Conservation (phyloP, 2,888 invertebrate species). For the Oscheius myriophilus region DNA sequence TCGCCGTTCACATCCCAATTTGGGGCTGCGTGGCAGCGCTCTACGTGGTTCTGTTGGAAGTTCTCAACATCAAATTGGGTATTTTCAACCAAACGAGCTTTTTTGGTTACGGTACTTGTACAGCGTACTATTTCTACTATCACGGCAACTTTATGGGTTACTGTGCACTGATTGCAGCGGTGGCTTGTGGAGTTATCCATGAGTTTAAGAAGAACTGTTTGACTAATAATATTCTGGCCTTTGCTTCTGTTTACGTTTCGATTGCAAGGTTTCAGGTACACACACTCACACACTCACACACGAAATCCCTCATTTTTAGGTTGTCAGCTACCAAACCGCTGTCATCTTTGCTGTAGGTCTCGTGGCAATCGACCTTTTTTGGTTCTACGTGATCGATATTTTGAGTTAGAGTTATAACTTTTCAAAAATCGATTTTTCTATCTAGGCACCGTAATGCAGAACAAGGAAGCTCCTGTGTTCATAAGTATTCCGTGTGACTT, state of each 20-base stretch:
- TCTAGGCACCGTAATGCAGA: conserved; percentile 45
- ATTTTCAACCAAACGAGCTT: background rate
- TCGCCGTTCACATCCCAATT: conserved; percentile 57
- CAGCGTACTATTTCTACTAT: conserved; percentile 57
- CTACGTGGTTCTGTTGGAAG: conserved; percentile 51
- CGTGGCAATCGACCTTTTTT: conserved; percentile 53
- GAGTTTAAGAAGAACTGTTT: conserved; percentile 51
- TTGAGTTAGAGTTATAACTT: conserved; percentile 38
- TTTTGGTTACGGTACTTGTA: conserved; percentile 5
- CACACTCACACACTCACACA: background rate
- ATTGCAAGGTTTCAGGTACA: conserved; percentile 46
- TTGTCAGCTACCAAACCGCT: conserved; percentile 52
- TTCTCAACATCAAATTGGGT: conserved; percentile 41
- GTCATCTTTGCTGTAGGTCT: conserved; percentile 49
- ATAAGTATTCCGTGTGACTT: conserved; percentile 46
- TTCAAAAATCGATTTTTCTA: background rate
- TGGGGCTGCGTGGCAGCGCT: conserved; percentile 57
- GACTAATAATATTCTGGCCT: conserved; percentile 53
- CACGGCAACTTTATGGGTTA: conserved; percentile 55
- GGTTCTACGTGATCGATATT: conserved; percentile 54
- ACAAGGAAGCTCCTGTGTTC: conserved; percentile 52
- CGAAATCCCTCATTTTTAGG: conserved; percentile 26
- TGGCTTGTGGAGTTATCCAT: conserved; percentile 49
- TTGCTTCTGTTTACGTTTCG: conserved; percentile 53
- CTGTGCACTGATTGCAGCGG: conserved; percentile 38